A percentile compares a stretch with the other conserved stretches of the same genome.
phyloP scores from a whole-genome alignment of 2,113 vertebrate species.

The Sakesphorus luctuosus region DNA sequence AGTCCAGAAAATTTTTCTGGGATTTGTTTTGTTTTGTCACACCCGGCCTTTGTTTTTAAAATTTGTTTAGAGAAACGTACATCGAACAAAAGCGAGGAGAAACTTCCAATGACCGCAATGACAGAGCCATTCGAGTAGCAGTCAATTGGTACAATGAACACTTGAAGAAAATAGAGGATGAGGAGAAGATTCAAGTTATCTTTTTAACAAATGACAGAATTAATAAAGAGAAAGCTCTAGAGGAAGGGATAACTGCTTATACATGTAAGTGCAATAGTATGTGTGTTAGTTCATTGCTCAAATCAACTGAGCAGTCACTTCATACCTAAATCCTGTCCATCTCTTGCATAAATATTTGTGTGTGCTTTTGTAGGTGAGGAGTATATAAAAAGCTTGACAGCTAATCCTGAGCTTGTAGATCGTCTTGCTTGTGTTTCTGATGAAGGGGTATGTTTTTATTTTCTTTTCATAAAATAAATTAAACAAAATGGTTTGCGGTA shows the following conservation, averaged over 20 bases:
- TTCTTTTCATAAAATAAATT: not conserved
- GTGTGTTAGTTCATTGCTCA: not conserved
- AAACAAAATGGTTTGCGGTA: not conserved
- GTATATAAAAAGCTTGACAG: constrained; percentile 91
- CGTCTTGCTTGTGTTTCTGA: constrained; percentile 88
- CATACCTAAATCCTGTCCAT: not conserved
- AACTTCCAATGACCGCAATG: constrained; percentile 92
- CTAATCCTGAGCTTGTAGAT: constrained; percentile 94
- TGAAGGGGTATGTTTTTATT: constrained; percentile 81
- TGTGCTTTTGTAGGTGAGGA: constrained; percentile 87
- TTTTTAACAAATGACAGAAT: constrained; percentile 92
- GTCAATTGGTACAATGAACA: constrained; percentile 92
- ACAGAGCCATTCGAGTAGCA: constrained; percentile 92
- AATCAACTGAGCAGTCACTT: not conserved
- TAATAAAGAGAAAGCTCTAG: constrained; percentile 91
- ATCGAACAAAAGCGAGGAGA: constrained; percentile 90
- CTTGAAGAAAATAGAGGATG: constrained; percentile 73
- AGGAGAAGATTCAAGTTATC: constrained; percentile 81
- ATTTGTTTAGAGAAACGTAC: constrained; percentile 87
- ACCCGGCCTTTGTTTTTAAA: fast-evolving
- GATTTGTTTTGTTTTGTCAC: not conserved
- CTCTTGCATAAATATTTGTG: not conserved
- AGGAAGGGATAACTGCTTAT: constrained; percentile 85
- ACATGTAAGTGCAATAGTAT: constrained; percentile 81
- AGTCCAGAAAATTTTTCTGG: not conserved